Evolutionary conservation across 1,140 invertebrate species (phyloP).

Genomic region (Spodoptera litura): DNA sequence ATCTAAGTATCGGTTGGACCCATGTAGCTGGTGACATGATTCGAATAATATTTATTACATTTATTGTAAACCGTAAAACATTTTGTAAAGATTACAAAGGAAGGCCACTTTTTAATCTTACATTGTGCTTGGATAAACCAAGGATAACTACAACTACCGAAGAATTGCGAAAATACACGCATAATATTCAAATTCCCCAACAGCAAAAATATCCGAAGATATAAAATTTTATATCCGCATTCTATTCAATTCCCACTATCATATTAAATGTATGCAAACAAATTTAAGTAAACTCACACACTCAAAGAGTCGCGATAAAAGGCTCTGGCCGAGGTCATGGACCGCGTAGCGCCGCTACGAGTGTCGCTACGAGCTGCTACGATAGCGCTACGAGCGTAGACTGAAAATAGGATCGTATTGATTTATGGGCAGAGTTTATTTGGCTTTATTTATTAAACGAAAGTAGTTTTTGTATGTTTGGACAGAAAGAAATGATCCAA

Average conservation of each 20-base stretch:
- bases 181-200: neutral
- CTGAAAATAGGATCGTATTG: slow-evolving; percentile 42
- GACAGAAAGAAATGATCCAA: neutral
- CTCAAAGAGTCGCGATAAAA: slow-evolving; percentile 38
- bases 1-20: neutral
- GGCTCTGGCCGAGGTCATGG: slow-evolving; percentile 27
- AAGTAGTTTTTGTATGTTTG: neutral
- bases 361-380: slow-evolving; percentile 42
- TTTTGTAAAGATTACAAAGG: no score
- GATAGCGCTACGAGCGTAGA: slow-evolving; percentile 25
- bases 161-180: no score
- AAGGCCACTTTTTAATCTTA: no score
- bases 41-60: no score
- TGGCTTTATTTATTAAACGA: slow-evolving; percentile 15
- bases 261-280: slow-evolving; percentile 39
- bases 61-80: no score
- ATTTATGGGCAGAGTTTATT: slow-evolving; percentile 33
- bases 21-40: neutral
- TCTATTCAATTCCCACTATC: slow-evolving; percentile 22
- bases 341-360: slow-evolving; percentile 37
- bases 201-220: neutral
- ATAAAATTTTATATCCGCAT: neutral
- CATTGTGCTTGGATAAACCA: no score
- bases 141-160: no score
- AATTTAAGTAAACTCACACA: slow-evolving; percentile 32